Conservation (phyloP, 1,140 invertebrate genomes). For the Neotoxoptera formosana region DNA sequence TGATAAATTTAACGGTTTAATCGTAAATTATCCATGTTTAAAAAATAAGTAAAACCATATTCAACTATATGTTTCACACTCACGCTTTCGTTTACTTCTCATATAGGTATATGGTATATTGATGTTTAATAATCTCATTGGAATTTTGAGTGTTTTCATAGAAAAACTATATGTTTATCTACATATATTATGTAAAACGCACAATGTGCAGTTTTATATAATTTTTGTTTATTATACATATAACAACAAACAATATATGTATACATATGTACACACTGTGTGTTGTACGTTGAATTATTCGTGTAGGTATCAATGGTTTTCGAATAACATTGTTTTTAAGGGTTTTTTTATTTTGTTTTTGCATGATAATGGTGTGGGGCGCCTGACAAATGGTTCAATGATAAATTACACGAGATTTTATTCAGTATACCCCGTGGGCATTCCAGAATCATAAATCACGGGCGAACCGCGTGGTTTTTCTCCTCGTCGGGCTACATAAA, state of each 20-base stretch:
- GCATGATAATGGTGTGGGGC: not conserved
- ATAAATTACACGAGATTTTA: slow-evolving; percentile 54
- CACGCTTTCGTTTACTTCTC: not conserved
- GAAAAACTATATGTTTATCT: not conserved
- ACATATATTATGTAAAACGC: not conserved
- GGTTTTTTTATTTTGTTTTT: slow-evolving; percentile 19
- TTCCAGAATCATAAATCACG: slow-evolving; percentile 49
- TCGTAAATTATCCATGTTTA: not conserved
- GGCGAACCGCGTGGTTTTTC: not conserved
- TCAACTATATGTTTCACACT: not conserved
- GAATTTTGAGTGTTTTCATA: not conserved
- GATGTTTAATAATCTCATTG: not conserved
- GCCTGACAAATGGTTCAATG: slow-evolving; percentile 54
- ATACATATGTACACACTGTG: not conserved
- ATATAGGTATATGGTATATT: not conserved
- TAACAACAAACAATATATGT: not conserved
- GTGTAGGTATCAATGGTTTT: not conserved
- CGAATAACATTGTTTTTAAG: slow-evolving; percentile 28
- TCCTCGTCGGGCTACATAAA: slow-evolving; percentile 26
- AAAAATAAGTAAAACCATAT: not conserved
- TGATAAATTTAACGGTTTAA: not conserved
- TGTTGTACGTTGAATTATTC: not conserved
- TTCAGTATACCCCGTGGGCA: slow-evolving; percentile 39
- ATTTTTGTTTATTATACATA: not conserved
- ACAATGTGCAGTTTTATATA: not conserved